Conservation (phyloP, 1,140 invertebrate genomes). For the Pinna nobilis region DNA sequence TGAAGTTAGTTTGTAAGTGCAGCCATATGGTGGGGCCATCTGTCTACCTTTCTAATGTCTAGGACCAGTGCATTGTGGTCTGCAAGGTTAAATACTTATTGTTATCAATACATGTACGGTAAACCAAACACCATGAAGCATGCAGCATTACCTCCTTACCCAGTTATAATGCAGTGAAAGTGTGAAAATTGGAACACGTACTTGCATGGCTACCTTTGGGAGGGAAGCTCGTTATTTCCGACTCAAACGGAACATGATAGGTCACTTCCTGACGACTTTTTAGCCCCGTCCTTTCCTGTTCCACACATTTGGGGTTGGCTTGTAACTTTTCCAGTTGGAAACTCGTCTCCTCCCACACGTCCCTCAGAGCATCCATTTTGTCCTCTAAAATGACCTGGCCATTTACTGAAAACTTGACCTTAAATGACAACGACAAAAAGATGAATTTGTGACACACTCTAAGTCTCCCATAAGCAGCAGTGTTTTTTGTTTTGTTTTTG, state of each 20-base stretch:
- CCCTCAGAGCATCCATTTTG: slow-evolving; percentile 81
- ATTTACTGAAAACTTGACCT: slow-evolving; percentile 80
- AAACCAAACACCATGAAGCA: too few relatives aligned
- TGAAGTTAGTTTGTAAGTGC: too few relatives aligned
- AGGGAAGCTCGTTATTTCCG: slow-evolving; percentile 49
- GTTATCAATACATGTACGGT: background rate
- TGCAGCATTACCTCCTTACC: too few relatives aligned
- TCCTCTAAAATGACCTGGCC: slow-evolving; percentile 80
- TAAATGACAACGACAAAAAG: slow-evolving; percentile 42
- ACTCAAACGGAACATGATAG: slow-evolving; percentile 80
- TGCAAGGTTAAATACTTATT: too few relatives aligned
- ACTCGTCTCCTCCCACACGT: slow-evolving; percentile 97
- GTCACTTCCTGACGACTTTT: slow-evolving; percentile 76
- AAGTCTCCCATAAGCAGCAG: too few relatives aligned
- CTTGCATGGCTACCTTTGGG: slow-evolving; percentile 46
- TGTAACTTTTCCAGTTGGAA: slow-evolving; percentile 91
- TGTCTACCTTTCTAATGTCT: too few relatives aligned
- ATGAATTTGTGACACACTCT: too few relatives aligned
- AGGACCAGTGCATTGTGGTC: too few relatives aligned
- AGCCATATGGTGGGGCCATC: too few relatives aligned
- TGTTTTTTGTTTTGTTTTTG: too few relatives aligned
- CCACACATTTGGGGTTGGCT: slow-evolving; percentile 85
- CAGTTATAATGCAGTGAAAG: slow-evolving; percentile 12
- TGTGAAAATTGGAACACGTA: slow-evolving; percentile 34
- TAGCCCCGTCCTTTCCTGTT: slow-evolving; percentile 81